Evolutionary conservation across 2,797 vertebrate species (phyloP).

Genomic region (Valencia hispanica): DNA sequence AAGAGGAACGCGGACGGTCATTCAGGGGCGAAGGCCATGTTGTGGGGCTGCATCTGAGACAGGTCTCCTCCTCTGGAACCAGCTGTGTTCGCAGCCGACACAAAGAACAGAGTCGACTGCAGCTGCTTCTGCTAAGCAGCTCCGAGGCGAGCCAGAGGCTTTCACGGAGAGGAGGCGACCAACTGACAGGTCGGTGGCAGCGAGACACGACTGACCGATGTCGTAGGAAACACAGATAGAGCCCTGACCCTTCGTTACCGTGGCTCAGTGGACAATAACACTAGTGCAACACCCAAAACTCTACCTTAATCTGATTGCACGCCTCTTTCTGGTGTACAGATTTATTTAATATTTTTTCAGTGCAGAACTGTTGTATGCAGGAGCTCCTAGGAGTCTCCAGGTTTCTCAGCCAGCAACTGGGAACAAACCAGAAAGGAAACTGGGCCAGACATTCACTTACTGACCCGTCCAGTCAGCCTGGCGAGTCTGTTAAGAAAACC

Average conservation of each 20-base stretch:
- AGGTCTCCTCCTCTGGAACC: background rate
- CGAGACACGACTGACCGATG: background rate
- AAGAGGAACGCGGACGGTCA: background rate
- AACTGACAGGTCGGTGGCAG: too few relatives aligned
- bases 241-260: background rate
- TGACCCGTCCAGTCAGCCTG: background rate
- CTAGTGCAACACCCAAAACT: background rate
- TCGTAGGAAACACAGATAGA: background rate
- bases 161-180: background rate
- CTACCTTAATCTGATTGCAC: too few relatives aligned
- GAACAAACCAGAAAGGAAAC: background rate
- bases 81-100: background rate
- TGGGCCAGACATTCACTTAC: background rate
- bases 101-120: constrained; percentile 1
- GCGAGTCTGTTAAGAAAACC: background rate
- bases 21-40: background rate
- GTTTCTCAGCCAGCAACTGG: background rate
- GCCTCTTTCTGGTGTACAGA: background rate
- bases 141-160: background rate
- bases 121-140: background rate
- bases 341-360: background rate
- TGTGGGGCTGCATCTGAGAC: background rate
- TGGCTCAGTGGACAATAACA: background rate
- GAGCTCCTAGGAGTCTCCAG: background rate
- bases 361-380: background rate